Evolutionary conservation across 1,140 invertebrate genomes (phyloP), one percentile per base, ranked within the genome.

Genomic region (Muscidifurax raptorellus): DNA sequence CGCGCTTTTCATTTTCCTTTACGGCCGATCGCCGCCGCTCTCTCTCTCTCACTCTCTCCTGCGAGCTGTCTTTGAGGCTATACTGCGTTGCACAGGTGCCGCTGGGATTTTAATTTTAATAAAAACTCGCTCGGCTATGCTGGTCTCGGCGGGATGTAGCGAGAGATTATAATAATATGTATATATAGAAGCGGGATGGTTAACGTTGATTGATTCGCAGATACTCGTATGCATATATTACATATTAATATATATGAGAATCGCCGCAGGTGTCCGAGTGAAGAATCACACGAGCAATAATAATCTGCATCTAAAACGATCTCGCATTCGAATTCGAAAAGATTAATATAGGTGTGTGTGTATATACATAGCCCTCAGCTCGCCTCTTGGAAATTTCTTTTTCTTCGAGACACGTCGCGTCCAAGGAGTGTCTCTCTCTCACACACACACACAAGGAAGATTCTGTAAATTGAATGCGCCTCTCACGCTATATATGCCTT

Each of bases 391-490:
- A 47, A 4, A 18, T 52, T 15, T 2, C 18, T 59, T 59, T 59
- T 59, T n/a, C 22, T 59, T 18, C 22, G 52, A n/a, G 6, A 18
- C 44, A 13, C 44, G 44, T 4, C 59, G 13, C 2, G 13, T n/a
- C 22, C 9, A 36, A 28, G 79, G 44, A 47, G 44, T 47, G 44
- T 3, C 44, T 47, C 13, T 47, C 7, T n/a, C n/a, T n/a, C 44
- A 47, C 13, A 47, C 44, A 22, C 22, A 59, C 6, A 59, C 5
- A n/a, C 0, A 3, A n/a, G 67, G 27, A 30, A 81, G 18, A 90
- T 91, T 90, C 87, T 90, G 90, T 90, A 91, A 91, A 92, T 92
- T 92, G 91, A 92, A 92, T 92, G 90, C 90, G 18, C 2, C 6
- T 59, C 52, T 59, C 18, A 1, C 22, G 44, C 87, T 87, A 40